phyloP scores from a whole-genome alignment of 2,797 vertebrate genomes.

The Pseudocheirus occidentalis region DNA sequence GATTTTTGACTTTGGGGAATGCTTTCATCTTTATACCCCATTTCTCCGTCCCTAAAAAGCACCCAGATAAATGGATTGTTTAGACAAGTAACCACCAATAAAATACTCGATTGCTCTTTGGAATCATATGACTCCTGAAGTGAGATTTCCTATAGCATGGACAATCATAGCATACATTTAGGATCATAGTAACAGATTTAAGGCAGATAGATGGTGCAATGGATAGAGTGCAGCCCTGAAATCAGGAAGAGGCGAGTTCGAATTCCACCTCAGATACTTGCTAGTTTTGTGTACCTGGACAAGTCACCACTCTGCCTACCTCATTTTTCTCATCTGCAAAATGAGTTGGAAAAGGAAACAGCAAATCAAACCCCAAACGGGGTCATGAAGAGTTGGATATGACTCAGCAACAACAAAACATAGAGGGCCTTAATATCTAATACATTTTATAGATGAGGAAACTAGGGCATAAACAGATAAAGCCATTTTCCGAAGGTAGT shows the following conservation, averaged over 20 bases:
- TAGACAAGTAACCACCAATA: background rate
- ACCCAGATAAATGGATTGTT: background rate
- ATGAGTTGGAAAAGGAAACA: background rate
- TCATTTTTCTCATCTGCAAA: background rate
- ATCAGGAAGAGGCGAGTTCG: too few relatives aligned
- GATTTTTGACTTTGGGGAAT: background rate
- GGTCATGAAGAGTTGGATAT: background rate
- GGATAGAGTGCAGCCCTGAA: background rate
- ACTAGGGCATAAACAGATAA: background rate
- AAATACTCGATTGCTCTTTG: background rate
- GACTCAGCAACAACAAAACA: background rate
- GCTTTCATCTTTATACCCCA: background rate
- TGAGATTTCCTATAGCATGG: background rate
- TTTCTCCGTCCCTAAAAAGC: background rate
- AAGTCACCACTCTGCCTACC: background rate
- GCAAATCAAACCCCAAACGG: background rate
- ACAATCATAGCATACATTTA: background rate
- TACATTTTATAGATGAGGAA: background rate
- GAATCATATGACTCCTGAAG: background rate
- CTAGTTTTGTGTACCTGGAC: background rate
- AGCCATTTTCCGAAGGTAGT: background rate
- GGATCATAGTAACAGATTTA: background rate
- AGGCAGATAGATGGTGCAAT: background rate
- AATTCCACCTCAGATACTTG: background rate
- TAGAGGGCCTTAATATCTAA: background rate